phyloP scores from a whole-genome alignment of 2,797 vertebrate genomes.

The Hapalemur alaotrensis region DNA sequence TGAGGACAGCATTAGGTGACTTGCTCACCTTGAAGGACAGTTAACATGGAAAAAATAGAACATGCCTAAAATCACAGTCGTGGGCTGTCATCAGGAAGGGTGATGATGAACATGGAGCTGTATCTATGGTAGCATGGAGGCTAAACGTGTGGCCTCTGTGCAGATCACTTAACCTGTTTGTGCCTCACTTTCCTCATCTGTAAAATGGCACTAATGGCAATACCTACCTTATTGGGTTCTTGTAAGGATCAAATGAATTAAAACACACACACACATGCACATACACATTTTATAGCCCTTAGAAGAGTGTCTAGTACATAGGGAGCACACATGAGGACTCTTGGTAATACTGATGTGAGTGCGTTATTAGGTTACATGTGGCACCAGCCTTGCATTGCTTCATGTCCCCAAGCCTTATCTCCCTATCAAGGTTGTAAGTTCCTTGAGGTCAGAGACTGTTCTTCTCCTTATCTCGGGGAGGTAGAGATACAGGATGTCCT shows the following conservation, averaged over 20 bases:
- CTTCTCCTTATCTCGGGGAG: constrained; percentile 38
- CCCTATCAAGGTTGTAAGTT: not conserved
- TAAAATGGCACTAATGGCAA: not conserved
- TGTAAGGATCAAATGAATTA: not conserved
- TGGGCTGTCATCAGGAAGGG: not conserved
- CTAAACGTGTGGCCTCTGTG: not conserved
- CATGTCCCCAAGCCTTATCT: constrained; percentile 44
- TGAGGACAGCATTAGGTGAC: not conserved
- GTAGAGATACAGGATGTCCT: not conserved
- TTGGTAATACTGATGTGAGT: not conserved
- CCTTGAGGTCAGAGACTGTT: constrained; percentile 33
- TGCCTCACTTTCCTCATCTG: constrained; percentile 14
- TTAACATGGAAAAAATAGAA: not conserved
- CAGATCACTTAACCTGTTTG: not conserved
- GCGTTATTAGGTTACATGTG: not conserved
- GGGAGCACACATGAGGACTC: not conserved
- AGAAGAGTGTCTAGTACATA: not conserved
- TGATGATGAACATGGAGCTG: not conserved
- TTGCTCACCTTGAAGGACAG: not conserved
- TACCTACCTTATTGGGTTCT: not conserved
- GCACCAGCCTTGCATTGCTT: not conserved
- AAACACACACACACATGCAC: not conserved
- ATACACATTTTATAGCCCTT: not conserved
- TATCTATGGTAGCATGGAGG: not conserved
- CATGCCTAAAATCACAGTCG: not conserved